Conservation (phyloP, 2,888 invertebrate species). For the Acanthoscelides obtectus region DNA sequence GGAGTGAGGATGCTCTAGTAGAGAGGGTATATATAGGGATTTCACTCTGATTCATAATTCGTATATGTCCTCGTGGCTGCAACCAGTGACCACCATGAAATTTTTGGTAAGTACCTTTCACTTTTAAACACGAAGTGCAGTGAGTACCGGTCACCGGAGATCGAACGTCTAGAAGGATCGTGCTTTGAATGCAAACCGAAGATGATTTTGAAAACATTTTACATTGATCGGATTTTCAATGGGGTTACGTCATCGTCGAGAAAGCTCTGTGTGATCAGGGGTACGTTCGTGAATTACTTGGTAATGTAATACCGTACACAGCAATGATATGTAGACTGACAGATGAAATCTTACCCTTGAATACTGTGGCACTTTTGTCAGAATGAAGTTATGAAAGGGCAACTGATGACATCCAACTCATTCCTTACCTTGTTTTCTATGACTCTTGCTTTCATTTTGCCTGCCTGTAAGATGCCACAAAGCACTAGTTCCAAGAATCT, state of each 20-base stretch:
- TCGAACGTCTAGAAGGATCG: background rate
- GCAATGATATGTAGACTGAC: no score
- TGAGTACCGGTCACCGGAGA: background rate
- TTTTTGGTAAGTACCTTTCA: slow-evolving; percentile 47
- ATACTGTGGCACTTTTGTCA: no score
- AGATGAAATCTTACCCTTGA: no score
- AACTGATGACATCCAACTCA: no score
- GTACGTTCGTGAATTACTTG: no score
- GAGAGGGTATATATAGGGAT: slow-evolving; percentile 34
- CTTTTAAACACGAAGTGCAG: slow-evolving; percentile 12
- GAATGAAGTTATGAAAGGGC: no score
- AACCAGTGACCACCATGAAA: slow-evolving; percentile 47
- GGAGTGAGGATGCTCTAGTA: slow-evolving; percentile 25
- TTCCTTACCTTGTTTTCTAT: no score
- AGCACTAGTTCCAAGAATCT: no score
- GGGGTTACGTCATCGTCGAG: background rate
- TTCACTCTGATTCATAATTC: slow-evolving; percentile 29
- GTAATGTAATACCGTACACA: no score
- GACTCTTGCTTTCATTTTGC: no score
- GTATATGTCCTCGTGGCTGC: slow-evolving; percentile 26
- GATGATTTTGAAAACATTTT: background rate
- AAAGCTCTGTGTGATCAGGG: no score
- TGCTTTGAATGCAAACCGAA: background rate
- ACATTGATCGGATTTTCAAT: background rate
- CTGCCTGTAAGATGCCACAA: no score